Base-by-base conservation (phyloP, 2,888 invertebrate species). In the Myopa tessellatipennis region DNA sequence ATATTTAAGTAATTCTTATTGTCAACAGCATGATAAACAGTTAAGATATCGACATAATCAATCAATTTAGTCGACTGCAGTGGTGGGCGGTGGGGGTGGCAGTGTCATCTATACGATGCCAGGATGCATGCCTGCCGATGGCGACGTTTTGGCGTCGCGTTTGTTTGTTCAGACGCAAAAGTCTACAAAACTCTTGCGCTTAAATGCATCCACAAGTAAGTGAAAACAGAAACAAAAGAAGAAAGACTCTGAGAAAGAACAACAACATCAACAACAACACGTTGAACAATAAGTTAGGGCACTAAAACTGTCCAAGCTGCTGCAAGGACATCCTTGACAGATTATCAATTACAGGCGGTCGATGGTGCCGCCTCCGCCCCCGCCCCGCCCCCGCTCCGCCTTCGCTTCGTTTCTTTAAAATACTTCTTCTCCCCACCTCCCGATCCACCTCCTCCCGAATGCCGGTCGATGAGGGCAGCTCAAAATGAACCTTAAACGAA, bases 11-110 rank as follows among this genome's bases (percentile, higher is more conserved):
- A 75, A 75, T 75, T 75, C 34, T 69, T 75, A 75, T 75, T 75
- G 75, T 75, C 75, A 75, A 75, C 75, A 75, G 60, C 68, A 75
- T 69, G 75, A 75, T 75, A 75, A 75, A 75, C 75, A 75, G 68
- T 60, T 52, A 60, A 38, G 68, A 75, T 75, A 68, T 55, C 75
- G 69, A 75, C 69, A 75, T 75, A 75, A 75, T 75, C 75, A 75
- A 75, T 75, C 75, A 75, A 75, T 75, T 75, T 75, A 69, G 60
- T 69, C 75, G 60, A 75, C 68, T 69, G 75, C 69, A 45, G 65
- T 45, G 18, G 26, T 18, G n/a, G 52, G 18, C 26, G 18, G 16
- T 45, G 45, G 10, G 6, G 6, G 55, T 6, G 10, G n/a, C 6
- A 16, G 55, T 52, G 68, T 36, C 55, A n/a, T 70, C 36, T 52